Percentiles rank a stretch among this genome's conserved stretches.
Evolutionary conservation across 2,888 invertebrate genomes (phyloP).

Genomic region (Drosophila acutilabella): DNA sequence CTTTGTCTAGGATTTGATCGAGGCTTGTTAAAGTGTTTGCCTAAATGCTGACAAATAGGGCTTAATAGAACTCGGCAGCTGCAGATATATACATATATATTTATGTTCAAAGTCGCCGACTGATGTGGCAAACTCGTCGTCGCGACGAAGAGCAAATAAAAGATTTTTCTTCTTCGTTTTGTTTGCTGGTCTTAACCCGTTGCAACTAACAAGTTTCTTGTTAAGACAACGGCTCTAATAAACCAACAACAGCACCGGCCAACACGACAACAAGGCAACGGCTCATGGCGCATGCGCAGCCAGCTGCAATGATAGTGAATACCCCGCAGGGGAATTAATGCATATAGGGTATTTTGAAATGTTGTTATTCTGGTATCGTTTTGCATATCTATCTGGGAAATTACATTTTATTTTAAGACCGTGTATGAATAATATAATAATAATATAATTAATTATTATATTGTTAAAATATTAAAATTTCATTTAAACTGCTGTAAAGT

Average conservation of each 20-base stretch:
- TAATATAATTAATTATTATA: too few species aligned
- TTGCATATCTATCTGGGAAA: too few species aligned
- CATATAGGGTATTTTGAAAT: background rate
- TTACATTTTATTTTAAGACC: too few species aligned
- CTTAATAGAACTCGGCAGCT: constrained; percentile 61
- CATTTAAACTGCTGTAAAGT: too few species aligned
- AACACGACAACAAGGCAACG: constrained; percentile 20
- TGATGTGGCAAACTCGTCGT: constrained; percentile 45
- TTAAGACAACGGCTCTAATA: constrained; percentile 77
- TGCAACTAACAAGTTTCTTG: constrained; percentile 81
- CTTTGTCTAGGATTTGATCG: constrained; percentile 25
- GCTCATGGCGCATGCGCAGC: constrained; percentile 67
- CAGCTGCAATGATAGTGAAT: constrained; percentile 51
- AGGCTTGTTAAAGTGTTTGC: constrained; percentile 69
- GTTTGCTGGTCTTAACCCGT: constrained; percentile 65
- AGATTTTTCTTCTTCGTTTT: constrained; percentile 35
- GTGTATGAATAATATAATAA: too few species aligned
- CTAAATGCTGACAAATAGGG: constrained; percentile 75
- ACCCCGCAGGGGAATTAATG: constrained; percentile 18
- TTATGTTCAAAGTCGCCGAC: constrained; percentile 50
- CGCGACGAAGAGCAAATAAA: constrained; percentile 66
- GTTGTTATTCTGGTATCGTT: too few species aligned
- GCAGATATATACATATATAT: constrained; percentile 19
- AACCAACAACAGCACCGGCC: constrained; percentile 52
- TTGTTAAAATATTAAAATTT: too few species aligned